A percentile compares a stretch with the other conserved stretches of the same genome.
These are phyloP conservation scores for Pelodiscus sinensis DNA, from an alignment of 2,113 vertebrate genomes.

Conservation along the genomic window DNA sequence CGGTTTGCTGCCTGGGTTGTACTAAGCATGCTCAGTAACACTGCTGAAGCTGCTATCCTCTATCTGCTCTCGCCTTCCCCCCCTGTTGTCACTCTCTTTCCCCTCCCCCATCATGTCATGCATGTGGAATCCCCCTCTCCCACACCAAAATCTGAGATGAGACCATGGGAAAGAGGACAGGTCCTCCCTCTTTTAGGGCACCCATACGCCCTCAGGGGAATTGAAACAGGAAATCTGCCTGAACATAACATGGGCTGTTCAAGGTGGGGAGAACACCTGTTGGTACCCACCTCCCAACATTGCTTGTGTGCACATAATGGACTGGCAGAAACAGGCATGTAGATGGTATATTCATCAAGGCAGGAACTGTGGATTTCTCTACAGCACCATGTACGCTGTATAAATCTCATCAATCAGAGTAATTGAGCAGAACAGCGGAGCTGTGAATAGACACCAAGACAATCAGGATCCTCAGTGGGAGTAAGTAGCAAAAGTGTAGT, in stretches of 20 bases:
- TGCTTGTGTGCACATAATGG: not conserved
- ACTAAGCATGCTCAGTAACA: too few species aligned
- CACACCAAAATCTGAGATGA: too few species aligned
- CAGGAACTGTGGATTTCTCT: not conserved
- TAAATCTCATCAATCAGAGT: not conserved
- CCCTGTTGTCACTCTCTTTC: too few species aligned
- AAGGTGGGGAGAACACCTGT: not conserved
- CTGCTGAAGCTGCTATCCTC: too few species aligned
- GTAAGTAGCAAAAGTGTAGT: not conserved
- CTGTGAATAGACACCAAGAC: not conserved
- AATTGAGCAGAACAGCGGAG: not conserved
- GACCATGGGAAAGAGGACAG: too few species aligned
- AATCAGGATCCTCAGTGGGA: not conserved
- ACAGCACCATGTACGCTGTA: not conserved
- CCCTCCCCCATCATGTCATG: too few species aligned
- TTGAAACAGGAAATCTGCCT: not conserved
- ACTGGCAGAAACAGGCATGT: not conserved
- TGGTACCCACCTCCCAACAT: not conserved
- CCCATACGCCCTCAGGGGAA: not conserved
- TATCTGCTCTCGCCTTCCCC: too few species aligned
- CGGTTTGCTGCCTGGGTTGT: too few species aligned
- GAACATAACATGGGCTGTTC: not conserved
- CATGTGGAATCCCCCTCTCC: too few species aligned
- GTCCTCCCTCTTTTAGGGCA: not conserved
- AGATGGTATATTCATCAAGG: not conserved